These are phyloP conservation scores for Melinopterus prodromus DNA, from an alignment of 2,888 invertebrate species.

Conservation along the genomic window DNA sequence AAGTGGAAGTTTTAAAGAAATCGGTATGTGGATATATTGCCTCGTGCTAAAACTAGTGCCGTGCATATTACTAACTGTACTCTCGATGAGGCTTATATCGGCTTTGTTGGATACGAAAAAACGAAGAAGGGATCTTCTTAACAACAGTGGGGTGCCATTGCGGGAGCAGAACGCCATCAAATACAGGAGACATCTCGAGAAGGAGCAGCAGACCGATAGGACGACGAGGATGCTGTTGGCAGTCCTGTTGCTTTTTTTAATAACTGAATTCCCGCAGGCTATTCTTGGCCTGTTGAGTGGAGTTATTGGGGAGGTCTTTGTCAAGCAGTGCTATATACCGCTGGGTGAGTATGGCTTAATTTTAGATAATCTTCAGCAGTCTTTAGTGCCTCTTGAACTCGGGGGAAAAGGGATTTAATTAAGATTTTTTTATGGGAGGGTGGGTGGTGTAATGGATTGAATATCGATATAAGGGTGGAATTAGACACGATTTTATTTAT, in stretches of 20 bases:
- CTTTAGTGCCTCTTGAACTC: too few relatives aligned
- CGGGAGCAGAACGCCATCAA: constrained; percentile 49
- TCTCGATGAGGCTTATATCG: constrained; percentile 79
- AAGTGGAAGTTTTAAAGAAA: constrained; percentile 69
- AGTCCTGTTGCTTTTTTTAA: constrained; percentile 83
- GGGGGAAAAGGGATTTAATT: too few relatives aligned
- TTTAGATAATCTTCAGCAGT: not conserved
- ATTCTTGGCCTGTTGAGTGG: constrained; percentile 83
- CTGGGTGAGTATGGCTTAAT: constrained; percentile 70
- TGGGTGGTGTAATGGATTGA: too few relatives aligned
- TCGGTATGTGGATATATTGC: constrained; percentile 92
- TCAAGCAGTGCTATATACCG: constrained; percentile 80
- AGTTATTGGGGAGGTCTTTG: constrained; percentile 77
- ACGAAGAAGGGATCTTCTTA: constrained; percentile 74
- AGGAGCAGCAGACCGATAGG: constrained; percentile 77
- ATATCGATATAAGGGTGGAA: not conserved
- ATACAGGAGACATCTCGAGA: constrained; percentile 53
- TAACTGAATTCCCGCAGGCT: constrained; percentile 91
- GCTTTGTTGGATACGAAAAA: constrained; percentile 83
- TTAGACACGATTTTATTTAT: not conserved
- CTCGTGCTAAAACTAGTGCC: constrained; percentile 94
- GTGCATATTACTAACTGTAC: constrained; percentile 83
- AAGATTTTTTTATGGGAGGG: too few relatives aligned
- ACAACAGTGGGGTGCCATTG: constrained; percentile 57
- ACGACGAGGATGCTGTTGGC: constrained; percentile 91